These are phyloP conservation scores for Pachyramphus minor DNA, from an alignment of 2,113 vertebrate genomes.

Conservation along the genomic window DNA sequence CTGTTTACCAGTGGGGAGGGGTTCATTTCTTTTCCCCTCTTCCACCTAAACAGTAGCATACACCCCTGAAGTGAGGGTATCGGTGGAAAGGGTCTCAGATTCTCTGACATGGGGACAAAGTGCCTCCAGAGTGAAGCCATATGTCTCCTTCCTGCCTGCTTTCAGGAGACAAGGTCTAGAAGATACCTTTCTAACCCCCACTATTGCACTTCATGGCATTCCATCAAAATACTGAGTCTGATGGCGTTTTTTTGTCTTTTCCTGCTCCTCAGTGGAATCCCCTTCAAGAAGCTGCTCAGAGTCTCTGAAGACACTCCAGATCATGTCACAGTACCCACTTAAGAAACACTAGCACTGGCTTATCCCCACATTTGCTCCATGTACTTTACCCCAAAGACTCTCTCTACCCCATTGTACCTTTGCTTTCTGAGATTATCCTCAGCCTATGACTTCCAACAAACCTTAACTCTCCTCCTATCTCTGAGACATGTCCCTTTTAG, in stretches of 20 bases:
- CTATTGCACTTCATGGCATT: neutral
- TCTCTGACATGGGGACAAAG: neutral
- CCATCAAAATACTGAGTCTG: neutral
- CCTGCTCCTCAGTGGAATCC: neutral
- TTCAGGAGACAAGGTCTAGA: neutral
- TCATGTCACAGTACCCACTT: neutral
- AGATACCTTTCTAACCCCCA: neutral
- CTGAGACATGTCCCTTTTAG: neutral
- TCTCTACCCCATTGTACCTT: neutral
- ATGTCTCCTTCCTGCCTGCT: neutral
- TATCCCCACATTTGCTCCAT: neutral
- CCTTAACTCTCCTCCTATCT: neutral
- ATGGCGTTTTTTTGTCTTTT: neutral
- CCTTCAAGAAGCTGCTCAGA: neutral
- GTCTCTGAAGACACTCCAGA: neutral
- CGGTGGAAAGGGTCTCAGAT: neutral
- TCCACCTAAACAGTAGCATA: neutral
- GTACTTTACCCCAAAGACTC: neutral
- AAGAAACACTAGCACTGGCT: neutral
- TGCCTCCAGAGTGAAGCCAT: neutral
- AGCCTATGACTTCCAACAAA: neutral
- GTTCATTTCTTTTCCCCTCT: fast-evolving
- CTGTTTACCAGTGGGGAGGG: neutral
- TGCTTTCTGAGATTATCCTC: neutral
- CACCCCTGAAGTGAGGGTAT: neutral